phyloP scores from a whole-genome alignment of 2,113 vertebrate genomes.

The Tetraodon nigroviridis region DNA sequence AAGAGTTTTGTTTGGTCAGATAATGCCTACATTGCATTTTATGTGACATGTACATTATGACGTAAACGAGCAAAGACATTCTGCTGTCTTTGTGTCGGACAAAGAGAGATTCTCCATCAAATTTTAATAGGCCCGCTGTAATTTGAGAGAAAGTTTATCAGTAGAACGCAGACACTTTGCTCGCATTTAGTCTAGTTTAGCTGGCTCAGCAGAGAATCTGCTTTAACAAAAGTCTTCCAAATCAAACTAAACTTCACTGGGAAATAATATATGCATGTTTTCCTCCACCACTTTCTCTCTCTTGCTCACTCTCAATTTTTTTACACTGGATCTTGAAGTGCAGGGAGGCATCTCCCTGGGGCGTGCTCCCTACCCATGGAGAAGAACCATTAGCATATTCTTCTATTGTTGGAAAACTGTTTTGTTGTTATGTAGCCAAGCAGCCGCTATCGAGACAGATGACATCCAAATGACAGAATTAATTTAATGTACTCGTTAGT shows the following conservation, averaged over 20 bases:
- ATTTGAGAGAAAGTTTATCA: slow-evolving; percentile 63
- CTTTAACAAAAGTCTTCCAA: slow-evolving; percentile 52
- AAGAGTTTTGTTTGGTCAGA: background rate
- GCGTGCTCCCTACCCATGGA: slow-evolving; percentile 60
- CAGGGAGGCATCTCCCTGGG: slow-evolving; percentile 57
- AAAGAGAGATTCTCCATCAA: slow-evolving; percentile 33
- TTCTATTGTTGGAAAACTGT: slow-evolving; percentile 71
- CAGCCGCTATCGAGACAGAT: slow-evolving; percentile 71
- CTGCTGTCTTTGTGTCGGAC: slow-evolving; percentile 13
- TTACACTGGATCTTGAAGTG: slow-evolving; percentile 45
- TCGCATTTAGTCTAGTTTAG: slow-evolving; percentile 47
- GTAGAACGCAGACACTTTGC: slow-evolving; percentile 54
- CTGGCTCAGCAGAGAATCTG: slow-evolving; percentile 62
- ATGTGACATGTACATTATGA: background rate
- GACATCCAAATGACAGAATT: slow-evolving; percentile 69
- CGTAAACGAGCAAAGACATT: slow-evolving; percentile 2
- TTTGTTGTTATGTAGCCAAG: slow-evolving; percentile 74
- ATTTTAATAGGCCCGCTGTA: slow-evolving; percentile 60
- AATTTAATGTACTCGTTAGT: slow-evolving; percentile 74
- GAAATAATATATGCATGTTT: slow-evolving; percentile 54
- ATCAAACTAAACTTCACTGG: slow-evolving; percentile 53
- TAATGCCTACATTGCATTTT: no score
- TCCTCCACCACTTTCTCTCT: background rate
- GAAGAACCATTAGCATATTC: slow-evolving; percentile 73
- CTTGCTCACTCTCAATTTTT: background rate